phyloP scores from a whole-genome alignment of 2,113 vertebrate species.

The Melanocharis versteri region DNA sequence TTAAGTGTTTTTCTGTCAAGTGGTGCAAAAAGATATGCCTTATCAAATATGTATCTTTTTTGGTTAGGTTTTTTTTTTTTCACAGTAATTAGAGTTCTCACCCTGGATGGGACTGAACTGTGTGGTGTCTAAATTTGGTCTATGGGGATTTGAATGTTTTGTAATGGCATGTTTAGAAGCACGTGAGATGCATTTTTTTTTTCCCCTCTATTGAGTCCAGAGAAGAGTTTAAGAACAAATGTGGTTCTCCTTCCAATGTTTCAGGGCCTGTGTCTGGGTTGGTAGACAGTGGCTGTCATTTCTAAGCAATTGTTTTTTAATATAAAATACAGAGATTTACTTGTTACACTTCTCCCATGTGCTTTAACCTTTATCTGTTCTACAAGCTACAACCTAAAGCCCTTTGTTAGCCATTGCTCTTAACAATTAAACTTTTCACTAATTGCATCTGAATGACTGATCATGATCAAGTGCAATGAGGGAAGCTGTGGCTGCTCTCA shows the following conservation, averaged over 20 bases:
- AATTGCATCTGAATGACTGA: neutral
- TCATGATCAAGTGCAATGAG: neutral
- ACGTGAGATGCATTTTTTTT: too few relatives aligned
- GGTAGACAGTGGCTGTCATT: neutral
- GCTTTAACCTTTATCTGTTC: neutral
- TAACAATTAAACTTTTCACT: neutral
- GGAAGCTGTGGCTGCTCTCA: neutral
- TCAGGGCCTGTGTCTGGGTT: neutral
- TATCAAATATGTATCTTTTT: neutral
- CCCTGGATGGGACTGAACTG: neutral
- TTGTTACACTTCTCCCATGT: neutral
- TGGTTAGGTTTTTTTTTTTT: fast-evolving
- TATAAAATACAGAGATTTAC: neutral
- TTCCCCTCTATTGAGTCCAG: fast-evolving
- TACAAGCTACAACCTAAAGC: neutral
- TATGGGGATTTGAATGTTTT: neutral
- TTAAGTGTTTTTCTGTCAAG: neutral
- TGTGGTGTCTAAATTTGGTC: neutral
- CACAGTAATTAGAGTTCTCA: neutral
- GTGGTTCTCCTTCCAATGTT: neutral
- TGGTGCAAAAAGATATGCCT: neutral
- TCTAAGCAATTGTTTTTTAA: neutral
- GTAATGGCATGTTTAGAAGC: neutral
- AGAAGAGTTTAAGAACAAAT: neutral
- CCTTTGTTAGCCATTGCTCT: neutral